A percentile compares a stretch with the other conserved stretches of the same genome.
These are phyloP conservation scores for Campaea margaritaria DNA, from an alignment of 2,888 invertebrate genomes.

Conservation along the genomic window DNA sequence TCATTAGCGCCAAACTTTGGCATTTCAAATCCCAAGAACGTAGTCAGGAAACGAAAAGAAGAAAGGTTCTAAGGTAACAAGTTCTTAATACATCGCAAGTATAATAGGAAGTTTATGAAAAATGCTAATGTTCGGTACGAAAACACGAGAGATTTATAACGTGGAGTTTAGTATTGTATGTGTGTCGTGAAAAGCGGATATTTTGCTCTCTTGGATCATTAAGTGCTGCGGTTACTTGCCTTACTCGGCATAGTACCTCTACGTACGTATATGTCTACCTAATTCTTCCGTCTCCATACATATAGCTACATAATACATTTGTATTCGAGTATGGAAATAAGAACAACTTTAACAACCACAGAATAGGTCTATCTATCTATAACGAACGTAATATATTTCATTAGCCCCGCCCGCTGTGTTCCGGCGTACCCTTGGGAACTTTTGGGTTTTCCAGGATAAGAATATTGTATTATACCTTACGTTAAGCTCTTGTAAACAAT, in stretches of 20 bases:
- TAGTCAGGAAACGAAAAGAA: background rate
- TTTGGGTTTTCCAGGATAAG: background rate
- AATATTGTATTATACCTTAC: too few species aligned
- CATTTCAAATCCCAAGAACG: conserved; percentile 6
- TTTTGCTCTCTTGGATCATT: conserved; percentile 27
- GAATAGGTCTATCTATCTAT: background rate
- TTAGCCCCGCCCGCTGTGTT: conserved; percentile 6
- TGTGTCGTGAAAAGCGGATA: conserved; percentile 22
- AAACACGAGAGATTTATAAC: conserved; percentile 43
- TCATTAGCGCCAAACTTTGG: conserved; percentile 18
- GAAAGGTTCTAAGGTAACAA: conserved; percentile 21
- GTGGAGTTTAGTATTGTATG: background rate
- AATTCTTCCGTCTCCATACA: background rate
- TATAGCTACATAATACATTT: background rate
- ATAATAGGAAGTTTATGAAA: conserved; percentile 49
- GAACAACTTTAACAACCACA: conserved; percentile 1
- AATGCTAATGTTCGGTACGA: conserved; percentile 47
- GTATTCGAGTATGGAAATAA: background rate
- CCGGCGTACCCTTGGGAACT: background rate
- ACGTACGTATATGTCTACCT: background rate
- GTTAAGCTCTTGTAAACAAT: background rate
- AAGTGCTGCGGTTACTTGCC: conserved; percentile 11
- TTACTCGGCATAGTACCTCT: background rate
- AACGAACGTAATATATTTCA: conserved; percentile 9
- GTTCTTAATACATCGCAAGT: conserved; percentile 40